Evolutionary conservation across 2,888 invertebrate species (phyloP), one percentile per base, ranked within the genome.

Genomic region (Cryptus armator): DNA sequence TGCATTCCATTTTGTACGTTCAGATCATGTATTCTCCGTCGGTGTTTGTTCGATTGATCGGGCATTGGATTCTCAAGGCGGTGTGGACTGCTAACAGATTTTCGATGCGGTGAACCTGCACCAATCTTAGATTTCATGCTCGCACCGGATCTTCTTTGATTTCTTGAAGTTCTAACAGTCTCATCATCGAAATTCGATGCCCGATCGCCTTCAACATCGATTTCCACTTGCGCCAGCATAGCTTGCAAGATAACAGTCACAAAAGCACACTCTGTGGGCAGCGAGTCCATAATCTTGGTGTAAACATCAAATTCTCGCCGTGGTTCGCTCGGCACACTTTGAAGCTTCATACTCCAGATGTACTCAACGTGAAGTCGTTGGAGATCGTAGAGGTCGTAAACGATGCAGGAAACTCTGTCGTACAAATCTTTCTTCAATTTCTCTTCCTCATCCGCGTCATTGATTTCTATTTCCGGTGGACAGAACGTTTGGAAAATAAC

Each of bases 311-410:
- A 78, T 43, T 71, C 68, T 9, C 66, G 46, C 0, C 43, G 71
- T 10, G 81, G 46, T 1, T 88, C 90, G 16, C 71, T 44, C 10
- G 91, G 87, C 1, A 81, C 29, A 9, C 66, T 59, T 53, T 87
- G 81, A 29, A 92, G 48, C 44, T 94, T 92, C 94, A 95, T 94
- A 87, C 94, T 95, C 12, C 94, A 91, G 81, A 95, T 90, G 89
- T 95, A 95, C 87, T 94, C 92, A 3, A 68, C 59, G 89, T 95
- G 95, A 87, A 95, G 95, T 82, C 94, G 91, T 6, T 93, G 92
- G 67, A 95, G 92, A 87, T 95, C 95, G 89, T 95, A 94, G 59
- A 95, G 91, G 89, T 95, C 95, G 84, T 95, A 95, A 91, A 95
- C 93, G 4, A 95, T 92, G 83, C 90, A 94, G 87, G 95, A 95